Evolutionary conservation across 1,140 invertebrate genomes (phyloP).

Genomic region (Drosophila ercepeae): DNA sequence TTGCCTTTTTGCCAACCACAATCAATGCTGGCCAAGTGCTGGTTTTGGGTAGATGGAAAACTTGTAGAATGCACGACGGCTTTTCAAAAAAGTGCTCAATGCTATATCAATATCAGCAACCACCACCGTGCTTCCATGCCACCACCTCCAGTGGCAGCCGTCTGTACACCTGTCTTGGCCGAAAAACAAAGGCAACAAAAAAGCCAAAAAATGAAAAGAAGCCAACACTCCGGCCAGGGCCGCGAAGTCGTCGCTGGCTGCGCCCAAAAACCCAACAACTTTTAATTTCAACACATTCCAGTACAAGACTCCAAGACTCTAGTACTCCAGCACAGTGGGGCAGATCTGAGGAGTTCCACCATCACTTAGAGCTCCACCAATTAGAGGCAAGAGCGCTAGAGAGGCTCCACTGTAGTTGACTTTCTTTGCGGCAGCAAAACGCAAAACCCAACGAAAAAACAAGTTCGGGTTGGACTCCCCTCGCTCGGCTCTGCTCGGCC

Average conservation of each 20-base stretch:
- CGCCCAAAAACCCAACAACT: constrained; percentile 80
- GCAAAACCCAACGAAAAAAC: constrained; percentile 32
- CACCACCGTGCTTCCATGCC: no score
- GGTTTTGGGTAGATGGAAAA: constrained; percentile 54
- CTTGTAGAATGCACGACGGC: constrained; percentile 78
- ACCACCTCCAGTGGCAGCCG: no score
- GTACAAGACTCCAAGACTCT: constrained; percentile 43
- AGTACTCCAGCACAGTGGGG: constrained; percentile 28
- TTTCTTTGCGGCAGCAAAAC: constrained; percentile 62
- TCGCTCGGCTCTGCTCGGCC: no score
- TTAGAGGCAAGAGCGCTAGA: not conserved
- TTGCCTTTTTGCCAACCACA: constrained; percentile 36
- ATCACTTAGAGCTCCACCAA: not conserved
- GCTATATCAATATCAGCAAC: constrained; percentile 72
- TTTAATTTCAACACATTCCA: constrained; percentile 81
- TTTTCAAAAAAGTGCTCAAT: constrained; percentile 79
- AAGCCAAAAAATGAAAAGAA: constrained; percentile 23
- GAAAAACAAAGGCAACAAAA: constrained; percentile 36
- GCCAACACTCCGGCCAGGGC: constrained; percentile 62
- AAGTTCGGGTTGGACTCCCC: constrained; percentile 53
- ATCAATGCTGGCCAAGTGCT: constrained; percentile 38
- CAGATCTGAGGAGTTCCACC: not conserved
- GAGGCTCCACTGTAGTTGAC: constrained; percentile 38
- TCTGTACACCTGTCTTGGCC: constrained; percentile 69
- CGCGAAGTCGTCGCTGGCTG: constrained; percentile 45